Evolutionary conservation across 1,140 invertebrate genomes (phyloP), one percentile per base, ranked within the genome.

Genomic region (Chrysopa pallens): DNA sequence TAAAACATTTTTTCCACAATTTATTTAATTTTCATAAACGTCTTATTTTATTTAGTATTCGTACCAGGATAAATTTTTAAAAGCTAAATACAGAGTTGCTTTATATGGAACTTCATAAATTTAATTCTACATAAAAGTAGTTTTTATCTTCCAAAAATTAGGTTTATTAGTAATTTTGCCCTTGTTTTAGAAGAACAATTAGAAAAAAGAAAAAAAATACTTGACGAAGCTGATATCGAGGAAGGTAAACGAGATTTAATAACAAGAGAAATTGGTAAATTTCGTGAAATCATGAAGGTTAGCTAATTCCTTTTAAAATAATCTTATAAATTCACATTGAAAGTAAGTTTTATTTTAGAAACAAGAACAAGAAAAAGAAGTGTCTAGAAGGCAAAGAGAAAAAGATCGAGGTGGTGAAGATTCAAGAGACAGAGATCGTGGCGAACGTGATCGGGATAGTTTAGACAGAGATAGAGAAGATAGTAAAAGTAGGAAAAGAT

Each of bases 271-370:
- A 97, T 97, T 63, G 87, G 87, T 48, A 93, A 91, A 65, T 97
- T 97, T 66, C 74, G 93, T 42, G 91, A 95, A 70, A 85, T 88
- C 45, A 92, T 93, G 81, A 93, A 92, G 84, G 88, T 91, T 79
- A 74, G 59, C 59, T 45, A 13, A 27, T 42, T 23, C 2, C 5
- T 23, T 23, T 23, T 23, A 23, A 23, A 5, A 5, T 23, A 23
- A 23, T 46, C 42, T 54, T 43, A 43, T 29, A 33, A 33, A 33
- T 4, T 11, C 8, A 33, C 31, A 33, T 33, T 31, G n/a, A n/a
- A n/a, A 33, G 31, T 11, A n/a, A 11, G 38, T 38, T 15, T 23
- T 43, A 13, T 44, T 44, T 14, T 29, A 75, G 71, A 76, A 76
- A 66, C 72, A 76, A 66, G 74, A 78, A 50, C 70, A 73, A 54